phyloP scores from a whole-genome alignment of 2,797 vertebrate genomes.

The Helarctos malayanus region DNA sequence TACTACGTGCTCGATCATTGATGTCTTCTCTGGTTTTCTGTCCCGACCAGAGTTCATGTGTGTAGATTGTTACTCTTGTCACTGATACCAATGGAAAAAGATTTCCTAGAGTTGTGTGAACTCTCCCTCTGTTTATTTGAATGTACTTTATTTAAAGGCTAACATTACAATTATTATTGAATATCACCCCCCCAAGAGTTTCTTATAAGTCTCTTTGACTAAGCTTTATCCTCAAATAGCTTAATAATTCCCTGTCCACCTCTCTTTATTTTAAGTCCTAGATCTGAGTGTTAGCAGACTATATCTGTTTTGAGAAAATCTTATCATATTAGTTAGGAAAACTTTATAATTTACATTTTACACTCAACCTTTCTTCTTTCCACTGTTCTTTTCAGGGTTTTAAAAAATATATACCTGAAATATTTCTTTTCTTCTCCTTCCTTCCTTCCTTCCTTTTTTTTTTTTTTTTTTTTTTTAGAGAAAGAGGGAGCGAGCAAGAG shows the following conservation, averaged over 20 bases:
- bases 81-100: not conserved
- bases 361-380: not conserved
- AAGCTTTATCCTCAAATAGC: not conserved
- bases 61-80: not conserved
- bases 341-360: not conserved
- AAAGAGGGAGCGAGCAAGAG: not conserved
- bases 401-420: not conserved
- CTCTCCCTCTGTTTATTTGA: not conserved
- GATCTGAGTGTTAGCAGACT: not conserved
- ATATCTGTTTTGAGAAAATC: not conserved
- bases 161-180: not conserved
- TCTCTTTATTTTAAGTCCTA: not conserved
- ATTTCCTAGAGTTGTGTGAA: not conserved
- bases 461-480: too few relatives aligned
- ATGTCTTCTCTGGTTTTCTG: not conserved
- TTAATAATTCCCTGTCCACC: not conserved
- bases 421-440: not conserved
- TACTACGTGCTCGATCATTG: too few relatives aligned
- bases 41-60: not conserved
- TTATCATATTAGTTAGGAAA: not conserved
- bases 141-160: conserved; percentile 26
- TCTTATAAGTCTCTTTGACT: not conserved
- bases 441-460: too few relatives aligned
- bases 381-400: not conserved
- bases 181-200: not conserved